Evolutionary conservation across 2,888 invertebrate species (phyloP).

Genomic region (Cephus pulcher): DNA sequence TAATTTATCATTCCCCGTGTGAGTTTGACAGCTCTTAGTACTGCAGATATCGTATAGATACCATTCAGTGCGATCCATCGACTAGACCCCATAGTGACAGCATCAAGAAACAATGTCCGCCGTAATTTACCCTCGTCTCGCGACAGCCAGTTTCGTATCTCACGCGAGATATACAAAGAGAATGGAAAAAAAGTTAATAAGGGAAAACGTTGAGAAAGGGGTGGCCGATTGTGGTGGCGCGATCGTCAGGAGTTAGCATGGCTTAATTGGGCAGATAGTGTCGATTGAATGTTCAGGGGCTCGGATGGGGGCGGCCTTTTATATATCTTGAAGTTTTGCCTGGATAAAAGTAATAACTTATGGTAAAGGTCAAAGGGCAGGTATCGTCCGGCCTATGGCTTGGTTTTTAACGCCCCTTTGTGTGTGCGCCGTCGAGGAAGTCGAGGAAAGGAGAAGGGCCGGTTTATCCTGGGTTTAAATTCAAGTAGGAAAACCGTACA

Average conservation of each 20-base stretch:
- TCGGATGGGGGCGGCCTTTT: neutral
- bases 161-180: constrained; percentile 44
- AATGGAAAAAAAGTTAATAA: neutral
- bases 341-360: constrained; percentile 47
- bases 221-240: neutral
- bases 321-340: constrained; percentile 31
- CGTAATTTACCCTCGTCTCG: constrained; percentile 22
- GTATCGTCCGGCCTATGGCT: constrained; percentile 27
- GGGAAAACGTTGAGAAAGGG: neutral
- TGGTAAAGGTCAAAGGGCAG: constrained; percentile 38
- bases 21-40: neutral
- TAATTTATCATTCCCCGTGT: neutral
- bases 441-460: neutral
- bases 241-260: constrained; percentile 12
- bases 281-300: constrained; percentile 41
- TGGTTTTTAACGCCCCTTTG: neutral
- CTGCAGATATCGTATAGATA: neutral
- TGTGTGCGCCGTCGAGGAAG: neutral
- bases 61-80: neutral
- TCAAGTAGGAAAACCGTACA: neutral
- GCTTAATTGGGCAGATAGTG: constrained; percentile 45
- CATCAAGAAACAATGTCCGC: constrained; percentile 11
- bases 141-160: constrained; percentile 43
- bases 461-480: neutral
- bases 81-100: constrained; percentile 10